These are phyloP conservation scores for Falco cherrug DNA, from an alignment of 2,797 vertebrate species.

Conservation along the genomic window DNA sequence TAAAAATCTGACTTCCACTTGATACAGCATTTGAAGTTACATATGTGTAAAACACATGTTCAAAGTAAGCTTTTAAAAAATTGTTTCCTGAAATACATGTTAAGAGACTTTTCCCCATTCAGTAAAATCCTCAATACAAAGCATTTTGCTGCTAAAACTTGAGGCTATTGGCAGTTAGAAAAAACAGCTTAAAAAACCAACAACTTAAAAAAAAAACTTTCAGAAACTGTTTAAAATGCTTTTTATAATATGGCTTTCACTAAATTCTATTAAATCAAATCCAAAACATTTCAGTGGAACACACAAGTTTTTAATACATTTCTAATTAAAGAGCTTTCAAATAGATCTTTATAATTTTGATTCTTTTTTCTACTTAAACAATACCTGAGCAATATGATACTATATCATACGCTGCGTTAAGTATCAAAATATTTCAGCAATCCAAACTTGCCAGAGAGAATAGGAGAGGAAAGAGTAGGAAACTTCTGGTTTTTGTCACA, in stretches of 20 bases:
- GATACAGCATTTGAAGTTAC: background rate
- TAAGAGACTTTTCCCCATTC: background rate
- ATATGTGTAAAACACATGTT: background rate
- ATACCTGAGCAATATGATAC: background rate
- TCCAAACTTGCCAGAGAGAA: background rate
- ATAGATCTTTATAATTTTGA: background rate
- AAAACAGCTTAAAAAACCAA: background rate
- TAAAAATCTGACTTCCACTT: background rate
- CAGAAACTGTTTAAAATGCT: accelerated
- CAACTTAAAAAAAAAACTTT: background rate
- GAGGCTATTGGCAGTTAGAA: background rate
- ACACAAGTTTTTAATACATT: background rate
- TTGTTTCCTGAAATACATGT: background rate
- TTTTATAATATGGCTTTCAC: background rate
- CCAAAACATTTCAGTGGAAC: background rate
- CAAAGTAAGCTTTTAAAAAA: background rate
- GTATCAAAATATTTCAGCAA: background rate
- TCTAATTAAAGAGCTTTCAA: background rate
- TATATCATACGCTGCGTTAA: background rate
- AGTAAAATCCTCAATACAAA: background rate
- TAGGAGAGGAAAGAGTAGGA: background rate
- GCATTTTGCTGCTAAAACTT: background rate
- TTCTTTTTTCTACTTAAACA: background rate
- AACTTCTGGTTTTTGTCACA: background rate
- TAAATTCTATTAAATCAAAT: background rate